Conservation (phyloP, 2,113 vertebrate species). For the Cathartes aura region DNA sequence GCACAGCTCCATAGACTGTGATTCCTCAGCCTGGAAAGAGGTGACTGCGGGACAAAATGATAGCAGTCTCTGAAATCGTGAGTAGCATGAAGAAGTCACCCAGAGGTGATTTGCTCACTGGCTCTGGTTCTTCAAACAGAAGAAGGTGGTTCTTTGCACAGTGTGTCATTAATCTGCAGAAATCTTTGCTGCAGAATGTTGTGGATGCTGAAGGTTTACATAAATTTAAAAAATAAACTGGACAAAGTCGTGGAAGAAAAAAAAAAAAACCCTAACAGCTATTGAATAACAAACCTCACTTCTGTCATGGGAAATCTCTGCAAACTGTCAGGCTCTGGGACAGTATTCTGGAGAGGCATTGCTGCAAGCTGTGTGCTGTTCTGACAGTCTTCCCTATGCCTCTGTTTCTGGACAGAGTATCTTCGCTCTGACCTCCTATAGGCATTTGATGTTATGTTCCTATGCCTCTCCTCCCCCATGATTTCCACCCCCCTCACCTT, state of each 20-base stretch:
- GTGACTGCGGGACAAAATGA: background rate
- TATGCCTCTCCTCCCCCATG: background rate
- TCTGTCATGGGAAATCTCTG: constrained; percentile 5
- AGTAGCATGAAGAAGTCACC: background rate
- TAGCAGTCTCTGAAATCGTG: background rate
- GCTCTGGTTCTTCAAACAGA: background rate
- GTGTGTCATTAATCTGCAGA: background rate
- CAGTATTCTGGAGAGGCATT: background rate
- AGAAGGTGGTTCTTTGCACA: background rate
- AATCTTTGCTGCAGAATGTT: background rate
- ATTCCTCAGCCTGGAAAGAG: background rate
- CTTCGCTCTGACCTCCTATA: background rate
- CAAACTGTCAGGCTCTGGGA: background rate
- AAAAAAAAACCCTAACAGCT: background rate
- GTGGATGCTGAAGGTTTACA: background rate
- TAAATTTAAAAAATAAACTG: background rate
- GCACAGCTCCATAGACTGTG: background rate
- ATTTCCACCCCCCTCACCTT: background rate
- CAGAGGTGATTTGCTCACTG: background rate
- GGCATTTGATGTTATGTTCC: background rate
- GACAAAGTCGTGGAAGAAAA: background rate
- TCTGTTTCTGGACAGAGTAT: background rate
- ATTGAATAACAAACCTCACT: constrained; percentile 22
- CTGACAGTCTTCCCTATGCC: background rate
- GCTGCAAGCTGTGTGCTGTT: background rate